Base-by-base conservation (phyloP, 23 tunicate species). In the Ascidia mentula region DNA sequence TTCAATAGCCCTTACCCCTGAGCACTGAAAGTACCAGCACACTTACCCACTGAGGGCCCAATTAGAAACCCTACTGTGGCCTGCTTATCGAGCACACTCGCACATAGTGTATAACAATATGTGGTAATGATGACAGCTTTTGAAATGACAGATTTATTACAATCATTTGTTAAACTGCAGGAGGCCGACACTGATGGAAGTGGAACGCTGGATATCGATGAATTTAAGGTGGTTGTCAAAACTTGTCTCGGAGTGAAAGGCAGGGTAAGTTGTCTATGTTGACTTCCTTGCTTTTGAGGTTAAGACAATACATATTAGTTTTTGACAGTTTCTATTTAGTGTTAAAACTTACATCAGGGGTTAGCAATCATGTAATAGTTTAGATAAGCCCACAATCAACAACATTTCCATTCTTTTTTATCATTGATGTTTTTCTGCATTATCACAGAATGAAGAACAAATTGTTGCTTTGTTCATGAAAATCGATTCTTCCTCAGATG, bases 401-500 rank as follows among this genome's bases (percentile, higher is more conserved):
- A n/a, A n/a, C n/a, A n/a, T n/a, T n/a, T n/a, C n/a, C n/a, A n/a
- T n/a, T n/a, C n/a, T n/a, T n/a, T n/a, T n/a, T n/a, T n/a, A n/a
- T n/a, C n/a, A n/a, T n/a, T n/a, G n/a, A n/a, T n/a, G n/a, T n/a
- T n/a, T n/a, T n/a, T n/a, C n/a, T n/a, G n/a, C n/a, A n/a, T n/a
- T n/a, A n/a, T n/a, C n/a, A 9, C 69, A 90, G 90, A 82, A 84
- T 65, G 98, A 95, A 79, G 94, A 89, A 40, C 98, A 92, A 78
- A 95, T 95, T 70, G 76, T 80, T 35, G 86, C 95, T 6, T 82
- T 95, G 22, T 95, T 95, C 85, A 95, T 89, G 98, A 95, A 95
- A 77, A 95, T 95, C 46, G 98, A 95, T 76, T 89, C 98, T 32
- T 95, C 98, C 0, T 84, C 98, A 5, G 98, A 95, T 89, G 98